Evolutionary conservation across 2,113 vertebrate species (phyloP).

Genomic region (Taxidea taxus): DNA sequence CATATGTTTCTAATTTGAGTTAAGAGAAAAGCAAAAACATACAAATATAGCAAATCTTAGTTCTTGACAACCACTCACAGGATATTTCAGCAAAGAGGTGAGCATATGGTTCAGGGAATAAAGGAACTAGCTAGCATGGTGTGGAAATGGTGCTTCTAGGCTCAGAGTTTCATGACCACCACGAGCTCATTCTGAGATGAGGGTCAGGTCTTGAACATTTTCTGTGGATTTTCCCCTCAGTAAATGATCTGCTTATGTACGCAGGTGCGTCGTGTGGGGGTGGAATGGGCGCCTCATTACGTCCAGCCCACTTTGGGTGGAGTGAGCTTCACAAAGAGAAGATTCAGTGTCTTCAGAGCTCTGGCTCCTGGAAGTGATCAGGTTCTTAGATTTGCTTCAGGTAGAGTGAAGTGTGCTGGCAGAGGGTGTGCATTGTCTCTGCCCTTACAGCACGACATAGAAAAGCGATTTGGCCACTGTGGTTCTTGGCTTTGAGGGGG

Average conservation of each 20-base stretch:
- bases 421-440: not conserved
- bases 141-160: not conserved
- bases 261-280: not conserved
- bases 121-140: not conserved
- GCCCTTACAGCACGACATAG: not conserved
- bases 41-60: conserved; percentile 25
- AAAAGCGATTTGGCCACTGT: fast-evolving
- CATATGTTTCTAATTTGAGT: conserved; percentile 50
- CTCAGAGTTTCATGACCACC: not conserved
- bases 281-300: fast-evolving
- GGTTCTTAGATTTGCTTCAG: not conserved
- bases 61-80: conserved; percentile 40
- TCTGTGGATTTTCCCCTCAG: not conserved
- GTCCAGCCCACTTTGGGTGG: not conserved
- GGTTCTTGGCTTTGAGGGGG: not conserved
- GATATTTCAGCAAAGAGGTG: not conserved
- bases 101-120: conserved; percentile 8
- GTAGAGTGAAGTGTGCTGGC: too few species aligned
- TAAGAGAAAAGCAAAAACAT: conserved; percentile 27
- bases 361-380: not conserved
- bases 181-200: not conserved
- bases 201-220: not conserved
- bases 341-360: not conserved
- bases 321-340: not conserved
- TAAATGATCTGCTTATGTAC: not conserved